Evolutionary conservation across 2,797 vertebrate genomes (phyloP).

Genomic region (Nasua narica): DNA sequence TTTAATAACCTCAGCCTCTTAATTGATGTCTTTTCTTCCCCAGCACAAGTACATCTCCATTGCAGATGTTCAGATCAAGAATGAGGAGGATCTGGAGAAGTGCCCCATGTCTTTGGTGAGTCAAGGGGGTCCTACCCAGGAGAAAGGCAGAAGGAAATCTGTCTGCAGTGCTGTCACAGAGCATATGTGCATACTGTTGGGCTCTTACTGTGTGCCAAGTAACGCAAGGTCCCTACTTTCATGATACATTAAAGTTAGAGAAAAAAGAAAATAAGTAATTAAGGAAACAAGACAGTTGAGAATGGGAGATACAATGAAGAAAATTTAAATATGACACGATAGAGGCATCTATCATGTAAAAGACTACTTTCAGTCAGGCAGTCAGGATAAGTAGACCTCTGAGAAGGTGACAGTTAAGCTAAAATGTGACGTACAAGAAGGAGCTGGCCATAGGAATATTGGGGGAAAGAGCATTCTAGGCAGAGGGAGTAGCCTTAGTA

Average conservation of each 20-base stretch:
- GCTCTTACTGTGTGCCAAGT: background rate
- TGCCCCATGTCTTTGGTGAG: conserved; percentile 96
- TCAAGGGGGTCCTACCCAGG: background rate
- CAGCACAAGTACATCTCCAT: conserved; percentile 98
- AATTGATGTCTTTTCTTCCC: conserved; percentile 49
- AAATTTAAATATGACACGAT: background rate
- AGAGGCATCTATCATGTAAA: background rate
- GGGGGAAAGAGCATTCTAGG: background rate
- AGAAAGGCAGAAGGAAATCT: background rate
- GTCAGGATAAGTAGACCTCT: background rate
- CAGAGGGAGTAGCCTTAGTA: background rate
- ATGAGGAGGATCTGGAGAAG: conserved; percentile 93
- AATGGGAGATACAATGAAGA: background rate
- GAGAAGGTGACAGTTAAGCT: background rate
- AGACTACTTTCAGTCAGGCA: background rate
- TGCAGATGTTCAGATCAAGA: conserved; percentile 94
- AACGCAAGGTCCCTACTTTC: background rate
- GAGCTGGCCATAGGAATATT: background rate
- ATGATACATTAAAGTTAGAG: background rate
- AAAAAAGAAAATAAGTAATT: background rate
- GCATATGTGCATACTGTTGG: background rate
- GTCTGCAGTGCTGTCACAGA: background rate
- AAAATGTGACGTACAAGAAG: background rate
- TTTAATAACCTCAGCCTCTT: background rate
- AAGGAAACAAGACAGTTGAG: background rate